phyloP scores from a whole-genome alignment of 2,113 vertebrate genomes.

The Procavia capensis region DNA sequence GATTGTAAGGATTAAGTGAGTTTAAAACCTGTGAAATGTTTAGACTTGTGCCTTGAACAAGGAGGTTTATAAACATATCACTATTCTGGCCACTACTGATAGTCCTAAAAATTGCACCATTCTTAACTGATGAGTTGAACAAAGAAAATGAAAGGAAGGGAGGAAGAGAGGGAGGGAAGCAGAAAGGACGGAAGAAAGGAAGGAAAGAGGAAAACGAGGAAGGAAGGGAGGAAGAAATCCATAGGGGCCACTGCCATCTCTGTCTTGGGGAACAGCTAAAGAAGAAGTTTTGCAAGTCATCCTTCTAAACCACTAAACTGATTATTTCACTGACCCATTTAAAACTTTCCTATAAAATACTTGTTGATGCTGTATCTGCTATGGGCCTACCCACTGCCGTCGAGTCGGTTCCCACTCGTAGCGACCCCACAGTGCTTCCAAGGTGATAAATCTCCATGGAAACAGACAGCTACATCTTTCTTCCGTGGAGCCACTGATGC shows the following conservation, averaged over 20 bases:
- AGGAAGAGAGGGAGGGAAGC: too few relatives aligned
- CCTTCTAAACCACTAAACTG: neutral
- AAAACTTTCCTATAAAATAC: neutral
- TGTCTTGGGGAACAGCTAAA: neutral
- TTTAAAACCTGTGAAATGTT: neutral
- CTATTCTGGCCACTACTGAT: neutral
- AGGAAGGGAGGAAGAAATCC: too few relatives aligned
- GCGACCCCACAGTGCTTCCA: too few relatives aligned
- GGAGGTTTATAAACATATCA: neutral
- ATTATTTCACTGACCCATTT: neutral
- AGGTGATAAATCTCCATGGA: too few relatives aligned
- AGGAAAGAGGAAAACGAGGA: too few relatives aligned
- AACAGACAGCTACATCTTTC: too few relatives aligned
- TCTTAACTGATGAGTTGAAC: neutral
- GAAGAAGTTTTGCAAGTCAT: neutral
- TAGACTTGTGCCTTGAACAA: neutral
- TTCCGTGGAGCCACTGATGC: too few relatives aligned
- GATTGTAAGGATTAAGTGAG: neutral
- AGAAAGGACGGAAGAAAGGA: too few relatives aligned
- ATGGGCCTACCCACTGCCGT: neutral
- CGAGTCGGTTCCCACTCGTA: too few relatives aligned
- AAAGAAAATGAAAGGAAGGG: too few relatives aligned
- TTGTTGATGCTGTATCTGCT: neutral
- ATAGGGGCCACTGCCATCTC: neutral
- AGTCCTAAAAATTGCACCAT: neutral